Evolutionary conservation across 2,797 vertebrate species (phyloP), one percentile per base, ranked within the genome.

Genomic region (Stomatorhinus walkeri): DNA sequence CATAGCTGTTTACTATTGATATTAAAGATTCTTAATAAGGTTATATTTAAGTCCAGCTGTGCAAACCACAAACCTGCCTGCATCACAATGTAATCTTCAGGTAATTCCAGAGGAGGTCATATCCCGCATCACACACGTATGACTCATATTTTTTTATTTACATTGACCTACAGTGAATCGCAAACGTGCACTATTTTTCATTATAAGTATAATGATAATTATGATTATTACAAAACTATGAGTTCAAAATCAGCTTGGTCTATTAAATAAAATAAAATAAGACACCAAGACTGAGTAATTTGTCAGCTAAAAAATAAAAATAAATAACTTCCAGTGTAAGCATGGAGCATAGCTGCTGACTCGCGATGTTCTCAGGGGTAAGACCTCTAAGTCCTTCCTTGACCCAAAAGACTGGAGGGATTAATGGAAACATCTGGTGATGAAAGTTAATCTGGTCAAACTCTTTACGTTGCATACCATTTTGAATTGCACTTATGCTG

Each of bases 361-460:
- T 6, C 56, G 32, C 52, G 5, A 36, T 54, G 52, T 87, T 40
- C 85, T 54, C 52, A 19, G 14, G 49, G 52, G 85, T 36, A n/a
- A 24, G 51, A 87, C 24, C 85, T 51, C 85, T 36, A 87, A 54
- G 85, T 59, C 28, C 32, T 40, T 87, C 91, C 92, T 90, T 90
- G 91, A 91, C 90, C 91, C 88, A 24, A 14, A 90, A 90, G 87
- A 59, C 1, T 40, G 6, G 85, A 88, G 90, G 90, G 92, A 93
- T 94, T 94, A 95, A 92, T 93, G 93, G 91, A 56, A 12, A 84
- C 87, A 56, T 16, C 16, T 72, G 90, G 89, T 90, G 91, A 93
- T 92, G 91, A 92, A 91, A 46, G 40, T 90, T 95, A 95, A 95
- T 95, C 94, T 92, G 87, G 68, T 89, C 19, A 93, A 95, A 95